Evolutionary conservation across 2,888 invertebrate genomes (phyloP).

Genomic region (Lithophane socia): DNA sequence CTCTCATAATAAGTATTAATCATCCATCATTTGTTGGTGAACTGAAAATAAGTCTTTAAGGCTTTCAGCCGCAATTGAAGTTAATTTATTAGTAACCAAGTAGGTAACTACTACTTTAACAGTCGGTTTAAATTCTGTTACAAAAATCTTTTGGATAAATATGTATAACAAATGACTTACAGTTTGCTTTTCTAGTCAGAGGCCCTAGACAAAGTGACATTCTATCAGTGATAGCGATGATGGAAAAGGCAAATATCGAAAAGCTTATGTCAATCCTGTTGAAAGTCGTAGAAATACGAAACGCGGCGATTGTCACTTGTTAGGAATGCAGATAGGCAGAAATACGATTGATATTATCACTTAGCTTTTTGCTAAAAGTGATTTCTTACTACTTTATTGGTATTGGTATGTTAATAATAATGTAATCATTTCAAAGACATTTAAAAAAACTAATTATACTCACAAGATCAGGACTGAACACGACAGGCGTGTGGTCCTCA

Average conservation of each 20-base stretch:
- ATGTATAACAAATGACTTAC: not conserved
- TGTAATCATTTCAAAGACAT: too few species aligned
- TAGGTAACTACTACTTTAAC: not conserved
- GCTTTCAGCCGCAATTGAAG: too few species aligned
- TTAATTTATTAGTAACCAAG: not conserved
- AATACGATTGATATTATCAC: not conserved
- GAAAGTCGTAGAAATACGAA: too few species aligned
- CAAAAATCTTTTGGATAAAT: not conserved
- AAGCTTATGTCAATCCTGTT: too few species aligned
- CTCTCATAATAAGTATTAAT: not conserved
- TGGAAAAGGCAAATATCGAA: too few species aligned
- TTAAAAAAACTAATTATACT: conserved; percentile 63
- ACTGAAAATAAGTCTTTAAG: not conserved
- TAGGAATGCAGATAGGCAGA: not conserved
- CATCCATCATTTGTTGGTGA: not conserved
- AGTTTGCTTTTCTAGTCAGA: not conserved
- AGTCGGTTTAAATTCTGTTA: not conserved
- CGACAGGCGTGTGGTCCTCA: conserved; percentile 81
- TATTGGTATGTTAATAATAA: not conserved
- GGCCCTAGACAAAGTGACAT: too few species aligned
- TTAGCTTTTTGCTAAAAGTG: not conserved
- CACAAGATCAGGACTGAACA: conserved; percentile 86
- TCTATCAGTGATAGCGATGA: too few species aligned
- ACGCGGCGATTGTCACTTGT: too few species aligned
- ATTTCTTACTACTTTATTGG: not conserved